Evolutionary conservation across 2,113 vertebrate genomes (phyloP), one percentile per base, ranked within the genome.

Genomic region (Triplophysa dalaica): DNA sequence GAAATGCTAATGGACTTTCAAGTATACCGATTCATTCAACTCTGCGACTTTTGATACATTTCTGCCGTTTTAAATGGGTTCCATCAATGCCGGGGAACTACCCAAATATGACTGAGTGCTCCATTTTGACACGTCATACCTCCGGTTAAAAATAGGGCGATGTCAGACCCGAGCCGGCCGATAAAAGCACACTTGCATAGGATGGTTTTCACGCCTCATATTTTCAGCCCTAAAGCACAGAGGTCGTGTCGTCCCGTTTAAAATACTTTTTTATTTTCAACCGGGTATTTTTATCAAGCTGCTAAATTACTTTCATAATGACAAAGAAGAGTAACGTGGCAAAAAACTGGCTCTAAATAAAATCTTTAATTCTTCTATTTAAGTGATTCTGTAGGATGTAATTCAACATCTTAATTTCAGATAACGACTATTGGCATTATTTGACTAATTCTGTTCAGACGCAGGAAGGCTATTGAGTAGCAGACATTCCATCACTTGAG

Each of bases 121-220:
- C 64, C 50, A 78, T 75, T 65, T 65, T 75, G 82, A 83, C 76
- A 76, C 82, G 72, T 85, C 84, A 81, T 63, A 77, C 38, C 70
- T 33, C 62, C 52, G 79, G 75, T 78, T 81, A 83, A 83, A 83
- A 86, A 86, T 86, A 82, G 79, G 70, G 77, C 67, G 72, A 79
- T 67, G 72, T 77, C 22, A 72, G 64, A 75, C 26, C 76, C 65
- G 63, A 38, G 11, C 58, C 17, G 78, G 70, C 7, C 70, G 64
- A 65, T 66, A 48, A 80, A 66, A 74, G 70, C 68, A 72, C 61
- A 26, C 69, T 74, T 19, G 11, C 61, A 45, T 19, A 52, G 29
- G 29, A 17, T 50, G 5, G 67, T 52, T 13, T 70, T 62, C 9
- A 62, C 41, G n/a, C 58, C 26, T 21, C 56, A 61, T 50, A 48